Percentiles rank a stretch among this genome's conserved stretches.
Conservation (phyloP, 2,113 vertebrate genomes). For the Otocyon megalotis region DNA sequence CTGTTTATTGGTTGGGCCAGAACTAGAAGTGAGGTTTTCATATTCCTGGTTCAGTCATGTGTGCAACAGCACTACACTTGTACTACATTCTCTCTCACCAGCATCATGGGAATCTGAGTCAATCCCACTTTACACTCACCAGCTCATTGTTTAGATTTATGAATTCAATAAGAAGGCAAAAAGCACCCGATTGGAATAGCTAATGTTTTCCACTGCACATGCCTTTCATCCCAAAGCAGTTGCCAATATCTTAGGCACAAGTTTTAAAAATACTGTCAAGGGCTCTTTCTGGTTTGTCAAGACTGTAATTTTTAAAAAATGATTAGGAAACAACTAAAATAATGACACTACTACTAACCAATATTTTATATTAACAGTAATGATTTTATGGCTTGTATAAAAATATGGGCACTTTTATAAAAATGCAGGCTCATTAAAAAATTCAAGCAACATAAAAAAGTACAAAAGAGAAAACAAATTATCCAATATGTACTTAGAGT, state of each 20-base stretch:
- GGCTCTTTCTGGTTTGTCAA: background rate
- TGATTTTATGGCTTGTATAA: constrained; percentile 21
- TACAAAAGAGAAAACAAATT: background rate
- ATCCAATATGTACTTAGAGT: background rate
- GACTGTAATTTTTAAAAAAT: background rate
- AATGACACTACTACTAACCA: background rate
- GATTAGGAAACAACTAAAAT: background rate
- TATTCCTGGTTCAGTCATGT: background rate
- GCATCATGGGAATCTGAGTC: background rate
- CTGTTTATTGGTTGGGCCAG: background rate
- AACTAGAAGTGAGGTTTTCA: background rate
- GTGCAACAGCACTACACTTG: fast-evolving
- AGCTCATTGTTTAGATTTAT: background rate
- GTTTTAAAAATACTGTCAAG: background rate
- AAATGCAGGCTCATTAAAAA: background rate
- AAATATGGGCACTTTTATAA: background rate
- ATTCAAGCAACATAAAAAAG: constrained; percentile 1
- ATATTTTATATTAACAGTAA: constrained; percentile 24
- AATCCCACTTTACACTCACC: background rate
- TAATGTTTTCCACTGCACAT: background rate
- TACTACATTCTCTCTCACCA: background rate
- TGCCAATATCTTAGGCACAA: background rate
- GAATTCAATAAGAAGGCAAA: background rate
- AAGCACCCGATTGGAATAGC: background rate
- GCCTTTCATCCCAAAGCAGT: background rate